Evolutionary conservation across 2,888 invertebrate genomes (phyloP).

Genomic region (Neocrepidodera transversa): DNA sequence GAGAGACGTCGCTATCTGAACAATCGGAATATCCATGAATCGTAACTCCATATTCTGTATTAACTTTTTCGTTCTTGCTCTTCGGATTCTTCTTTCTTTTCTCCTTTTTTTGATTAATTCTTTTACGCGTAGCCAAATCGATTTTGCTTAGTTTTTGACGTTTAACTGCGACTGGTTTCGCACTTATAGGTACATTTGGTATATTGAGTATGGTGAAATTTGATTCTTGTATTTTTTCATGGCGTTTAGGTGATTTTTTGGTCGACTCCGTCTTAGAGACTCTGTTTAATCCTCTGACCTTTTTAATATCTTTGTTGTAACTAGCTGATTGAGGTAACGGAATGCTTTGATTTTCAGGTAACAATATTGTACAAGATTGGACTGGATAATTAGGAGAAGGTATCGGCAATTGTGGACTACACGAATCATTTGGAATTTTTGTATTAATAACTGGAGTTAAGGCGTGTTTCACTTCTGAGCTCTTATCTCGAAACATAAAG

Average conservation of each 20-base stretch:
- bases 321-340: conserved; percentile 50
- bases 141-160: conserved; percentile 58
- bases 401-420: conserved; percentile 56
- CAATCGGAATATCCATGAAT: conserved; percentile 56
- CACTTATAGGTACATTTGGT: conserved; percentile 51
- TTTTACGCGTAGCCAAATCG: conserved; percentile 57
- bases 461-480: conserved; percentile 56
- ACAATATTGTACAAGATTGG: conserved; percentile 15
- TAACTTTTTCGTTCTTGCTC: conserved; percentile 32
- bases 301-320: conserved; percentile 46
- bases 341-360: conserved; percentile 7
- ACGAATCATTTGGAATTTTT: conserved; percentile 48
- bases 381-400: conserved; percentile 58
- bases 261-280: conserved; percentile 24
- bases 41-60: conserved; percentile 52
- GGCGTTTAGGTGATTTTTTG: conserved; percentile 8
- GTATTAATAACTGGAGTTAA: conserved; percentile 48
- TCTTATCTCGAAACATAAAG: conserved; percentile 47
- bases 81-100: conserved; percentile 6
- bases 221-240: conserved; percentile 24
- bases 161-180: conserved; percentile 41
- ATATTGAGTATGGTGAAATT: conserved; percentile 56
- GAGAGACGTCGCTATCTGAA: conserved; percentile 58
- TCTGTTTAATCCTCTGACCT: conserved; percentile 42
- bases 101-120: conserved; percentile 30